Conservation (phyloP, 2,888 invertebrate species). For the Meiosimyza platycephala region DNA sequence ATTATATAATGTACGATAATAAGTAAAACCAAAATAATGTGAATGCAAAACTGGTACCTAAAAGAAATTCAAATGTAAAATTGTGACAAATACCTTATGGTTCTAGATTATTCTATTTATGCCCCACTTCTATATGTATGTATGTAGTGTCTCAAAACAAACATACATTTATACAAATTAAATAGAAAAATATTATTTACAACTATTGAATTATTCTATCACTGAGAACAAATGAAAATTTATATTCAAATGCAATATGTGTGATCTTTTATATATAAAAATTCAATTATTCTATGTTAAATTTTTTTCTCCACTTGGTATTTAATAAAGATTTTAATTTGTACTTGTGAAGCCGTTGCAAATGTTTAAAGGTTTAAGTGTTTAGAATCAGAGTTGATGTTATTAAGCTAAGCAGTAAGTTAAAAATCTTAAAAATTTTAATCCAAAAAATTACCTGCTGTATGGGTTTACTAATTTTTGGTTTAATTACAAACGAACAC, state of each 20-base stretch:
- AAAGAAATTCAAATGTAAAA: conserved; percentile 30
- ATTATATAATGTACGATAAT: too few species aligned
- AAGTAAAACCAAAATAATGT: neutral
- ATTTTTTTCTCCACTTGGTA: too few species aligned
- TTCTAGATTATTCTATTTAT: conserved; percentile 22
- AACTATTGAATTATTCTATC: neutral
- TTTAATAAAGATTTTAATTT: too few species aligned
- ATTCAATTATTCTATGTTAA: too few species aligned
- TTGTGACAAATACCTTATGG: conserved; percentile 30
- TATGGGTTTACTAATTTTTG: neutral
- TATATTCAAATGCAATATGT: too few species aligned
- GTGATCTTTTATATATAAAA: too few species aligned
- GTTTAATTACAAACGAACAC: neutral
- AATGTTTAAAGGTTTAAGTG: too few species aligned
- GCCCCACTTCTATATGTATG: conserved; percentile 14
- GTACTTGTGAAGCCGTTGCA: too few species aligned
- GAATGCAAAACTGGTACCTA: conserved; percentile 29
- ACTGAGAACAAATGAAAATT: neutral
- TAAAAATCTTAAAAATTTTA: neutral
- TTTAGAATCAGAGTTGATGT: too few species aligned
- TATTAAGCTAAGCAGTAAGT: too few species aligned
- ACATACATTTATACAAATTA: conserved; percentile 3
- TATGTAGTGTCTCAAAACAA: neutral
- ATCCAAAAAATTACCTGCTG: neutral
- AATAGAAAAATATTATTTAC: conserved; percentile 23